These are phyloP conservation scores for Galerucella nymphaeae DNA, from an alignment of 2,888 invertebrate genomes.

Conservation along the genomic window DNA sequence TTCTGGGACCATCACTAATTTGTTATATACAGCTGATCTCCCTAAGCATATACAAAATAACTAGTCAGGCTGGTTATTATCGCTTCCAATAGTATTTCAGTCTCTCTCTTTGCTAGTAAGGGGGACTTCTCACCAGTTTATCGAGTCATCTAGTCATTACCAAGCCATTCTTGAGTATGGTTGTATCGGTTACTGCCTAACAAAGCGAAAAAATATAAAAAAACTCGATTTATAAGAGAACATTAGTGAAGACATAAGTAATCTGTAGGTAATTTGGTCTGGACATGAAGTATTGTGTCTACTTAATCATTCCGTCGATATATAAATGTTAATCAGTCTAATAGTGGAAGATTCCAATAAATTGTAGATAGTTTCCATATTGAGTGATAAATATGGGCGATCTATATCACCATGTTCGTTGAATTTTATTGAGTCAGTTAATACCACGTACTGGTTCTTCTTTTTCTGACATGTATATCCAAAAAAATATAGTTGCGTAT, in stretches of 20 bases:
- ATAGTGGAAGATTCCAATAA: background rate
- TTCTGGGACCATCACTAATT: no score
- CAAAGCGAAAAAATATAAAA: background rate
- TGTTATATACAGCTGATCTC: no score
- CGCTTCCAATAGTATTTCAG: no score
- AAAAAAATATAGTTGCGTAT: no score
- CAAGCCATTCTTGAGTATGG: no score
- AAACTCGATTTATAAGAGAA: background rate
- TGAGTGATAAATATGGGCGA: conserved; percentile 9
- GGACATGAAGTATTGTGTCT: background rate
- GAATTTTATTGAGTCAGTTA: conserved; percentile 1
- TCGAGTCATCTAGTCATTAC: no score
- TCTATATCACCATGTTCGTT: conserved; percentile 1
- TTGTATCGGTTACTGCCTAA: background rate
- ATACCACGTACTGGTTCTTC: background rate
- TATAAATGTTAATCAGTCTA: conserved; percentile 3
- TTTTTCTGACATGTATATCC: background rate
- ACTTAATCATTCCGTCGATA: background rate
- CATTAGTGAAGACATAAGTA: background rate
- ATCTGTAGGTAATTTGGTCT: background rate
- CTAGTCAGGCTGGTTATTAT: no score
- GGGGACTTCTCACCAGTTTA: no score
- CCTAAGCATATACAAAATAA: no score
- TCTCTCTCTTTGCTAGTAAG: no score
- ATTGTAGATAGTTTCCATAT: background rate